Percentiles rank a stretch among this genome's conserved stretches.
Evolutionary conservation across 2,797 vertebrate genomes (phyloP).

Genomic region (Neoniphon sammara): DNA sequence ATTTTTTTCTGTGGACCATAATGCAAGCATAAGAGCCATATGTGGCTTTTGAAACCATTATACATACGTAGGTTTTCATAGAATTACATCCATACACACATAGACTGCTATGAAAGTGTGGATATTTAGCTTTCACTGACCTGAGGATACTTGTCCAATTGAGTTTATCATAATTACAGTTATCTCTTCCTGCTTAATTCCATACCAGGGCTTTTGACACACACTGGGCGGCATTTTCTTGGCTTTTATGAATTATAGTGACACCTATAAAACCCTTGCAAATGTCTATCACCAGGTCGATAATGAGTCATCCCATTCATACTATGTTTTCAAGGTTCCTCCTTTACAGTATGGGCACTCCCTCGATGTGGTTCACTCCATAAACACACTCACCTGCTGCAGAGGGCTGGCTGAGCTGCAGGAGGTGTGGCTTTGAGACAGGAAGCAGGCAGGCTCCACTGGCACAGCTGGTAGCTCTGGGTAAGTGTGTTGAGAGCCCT

Average conservation of each 20-base stretch:
- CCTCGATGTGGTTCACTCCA: neutral
- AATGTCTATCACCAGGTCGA: neutral
- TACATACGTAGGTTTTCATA: neutral
- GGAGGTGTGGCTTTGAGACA: slow-evolving; percentile 83
- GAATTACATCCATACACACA: neutral
- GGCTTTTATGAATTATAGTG: no score
- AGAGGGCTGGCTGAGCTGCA: slow-evolving; percentile 83
- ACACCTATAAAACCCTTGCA: neutral
- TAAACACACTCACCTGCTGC: slow-evolving; percentile 83
- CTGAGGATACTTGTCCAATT: neutral
- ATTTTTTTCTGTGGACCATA: neutral
- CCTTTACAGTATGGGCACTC: neutral
- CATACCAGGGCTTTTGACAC: neutral
- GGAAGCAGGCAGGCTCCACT: slow-evolving; percentile 80
- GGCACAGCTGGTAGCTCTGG: slow-evolving; percentile 50
- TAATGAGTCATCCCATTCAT: neutral
- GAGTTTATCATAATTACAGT: neutral
- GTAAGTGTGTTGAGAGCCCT: slow-evolving; percentile 56
- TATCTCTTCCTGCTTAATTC: neutral
- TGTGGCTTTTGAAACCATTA: neutral
- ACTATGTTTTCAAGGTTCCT: neutral
- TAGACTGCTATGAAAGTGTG: neutral
- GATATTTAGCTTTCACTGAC: neutral
- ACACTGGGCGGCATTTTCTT: neutral
- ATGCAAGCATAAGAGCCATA: no score